Evolutionary conservation across 2,113 vertebrate genomes (phyloP), one percentile per base, ranked within the genome.

Genomic region (Muscicapa adusta): DNA sequence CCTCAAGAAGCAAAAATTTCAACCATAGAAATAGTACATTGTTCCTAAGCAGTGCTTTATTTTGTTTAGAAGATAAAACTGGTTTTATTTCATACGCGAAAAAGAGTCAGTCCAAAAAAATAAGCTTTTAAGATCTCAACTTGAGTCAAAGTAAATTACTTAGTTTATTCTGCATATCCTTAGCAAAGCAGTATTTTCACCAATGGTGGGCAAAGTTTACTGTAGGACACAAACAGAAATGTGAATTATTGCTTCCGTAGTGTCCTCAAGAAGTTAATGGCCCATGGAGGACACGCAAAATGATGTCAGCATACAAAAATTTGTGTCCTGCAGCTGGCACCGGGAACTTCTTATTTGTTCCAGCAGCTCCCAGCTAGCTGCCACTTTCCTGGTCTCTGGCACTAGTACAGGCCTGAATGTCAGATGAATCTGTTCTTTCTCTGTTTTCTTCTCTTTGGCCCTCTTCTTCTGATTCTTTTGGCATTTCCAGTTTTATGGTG

Each of bases 381-480:
- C 40, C 23, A 29, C 31, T 47, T 70, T 83, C 36, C 53, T 76
- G 56, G 36, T 74, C 88, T 83, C 63, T 57, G 75, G 25, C 42
- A 12, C 25, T 80, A 9, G 8, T 33, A 45, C 28, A 68, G 28
- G 25, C 72, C 20, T 65, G 54, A 76, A 23, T 28, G 33, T 51
- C 9, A 2, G 79, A 45, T 7, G 38, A 70, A 51, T 53, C 57
- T 77, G 33, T 24, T 56, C 17, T 40, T 62, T 85, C 80, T 79
- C 60, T 18, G 11, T 86, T 85, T 18, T n/a, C 62, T 12, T 23
- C 16, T 34, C 54, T 82, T 3, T 34, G 22, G 5, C 1, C 28
- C 9, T 1, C 36, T 48, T 91, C 87, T 24, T 88, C 85, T 1
- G 85, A 95, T 79, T 95, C 97, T 94, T 86, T 97, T 3, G 65